Evolutionary conservation across 2,888 invertebrate species (phyloP), one percentile per base, ranked within the genome.

Genomic region (Palloptera scutellata): DNA sequence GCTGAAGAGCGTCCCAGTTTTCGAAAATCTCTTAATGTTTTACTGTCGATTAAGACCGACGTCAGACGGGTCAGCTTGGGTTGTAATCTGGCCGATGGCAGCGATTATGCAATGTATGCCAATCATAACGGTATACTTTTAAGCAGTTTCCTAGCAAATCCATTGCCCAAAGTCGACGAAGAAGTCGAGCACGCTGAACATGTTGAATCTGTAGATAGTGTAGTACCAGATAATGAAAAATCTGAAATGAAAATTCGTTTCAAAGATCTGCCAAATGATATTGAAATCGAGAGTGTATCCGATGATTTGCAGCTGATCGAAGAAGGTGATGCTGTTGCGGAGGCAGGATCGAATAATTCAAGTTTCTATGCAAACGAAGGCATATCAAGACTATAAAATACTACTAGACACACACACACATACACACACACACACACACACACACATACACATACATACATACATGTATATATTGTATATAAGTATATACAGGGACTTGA

Each of bases 1-100:
- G 90, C 94, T 0, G 94, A 94, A 71, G 89, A 91, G 72, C 88
- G 98, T 67, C 97, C 97, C 1, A 93, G 93, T 60, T 98, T 98
- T 84, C 91, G 91, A 72, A 89, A 90, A 75, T 95, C 95, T 79
- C 87, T 94, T 54, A 90, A 91, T 45, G 72, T 74, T 5, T 61
- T 83, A 13, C 71, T 80, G 64, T 69, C 74, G n/a, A 78, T 83
- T 17, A 79, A 76, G 63, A 73, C 77, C 1, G 82, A 81, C 42
- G 70, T 81, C n/a, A 67, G 76, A 3, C 77, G 76, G 17, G 70
- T 74, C 13, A 75, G 69, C 48, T 66, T 72, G 55, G 75, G 72
- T 4, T 72, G 71, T 55, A 67, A 69, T 55, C 66, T 61, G 17
- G 74, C 74, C 54, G 71, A 73, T 53, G 70, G 61, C 2, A 6